Evolutionary conservation across 1,140 invertebrate species (phyloP), one percentile per base, ranked within the genome.

Genomic region (Lethrus apterus): DNA sequence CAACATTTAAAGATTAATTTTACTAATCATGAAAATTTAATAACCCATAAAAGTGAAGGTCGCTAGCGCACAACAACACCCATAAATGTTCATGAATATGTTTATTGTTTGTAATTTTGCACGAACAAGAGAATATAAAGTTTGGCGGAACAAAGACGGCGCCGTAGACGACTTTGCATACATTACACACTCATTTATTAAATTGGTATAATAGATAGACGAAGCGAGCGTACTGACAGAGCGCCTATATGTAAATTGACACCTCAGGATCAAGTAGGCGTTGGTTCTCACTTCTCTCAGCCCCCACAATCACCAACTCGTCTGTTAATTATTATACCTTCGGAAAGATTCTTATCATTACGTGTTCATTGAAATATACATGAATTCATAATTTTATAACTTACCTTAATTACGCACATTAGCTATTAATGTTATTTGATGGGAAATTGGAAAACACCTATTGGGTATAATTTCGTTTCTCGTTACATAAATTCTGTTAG

Each of bases 241-340:
- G 33, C 33, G 19, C 18, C 34, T 36, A 36, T 36, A 36, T 36
- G 34, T 36, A 36, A 36, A 36, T 36, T 36, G 34, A 36, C 34
- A 36, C 34, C 34, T 36, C 17, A 20, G 23, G n/a, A 36, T 36
- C 15, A 20, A 17, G 34, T 36, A 36, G 34, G 34, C 34, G 34
- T 18, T 13, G 19, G n/a, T 36, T 17, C 32, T 20, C 34, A 13
- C 18, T 13, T 20, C 5, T 20, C 19, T 9, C 17, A 36, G 17
- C 34, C 19, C 34, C 34, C 34, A n/a, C 34, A 11, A 20, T 33
- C 9, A 13, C 2, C 10, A 17, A 4, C 3, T 3, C 17, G 15
- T 13, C 19, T 18, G 10, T 36, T 36, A 36, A 36, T 36, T 36
- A 36, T 36, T 36, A 15, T 36, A 36, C 15, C 15, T 36, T 36